Evolutionary conservation across 2,113 vertebrate species (phyloP).

Genomic region (Tyrannus savana): DNA sequence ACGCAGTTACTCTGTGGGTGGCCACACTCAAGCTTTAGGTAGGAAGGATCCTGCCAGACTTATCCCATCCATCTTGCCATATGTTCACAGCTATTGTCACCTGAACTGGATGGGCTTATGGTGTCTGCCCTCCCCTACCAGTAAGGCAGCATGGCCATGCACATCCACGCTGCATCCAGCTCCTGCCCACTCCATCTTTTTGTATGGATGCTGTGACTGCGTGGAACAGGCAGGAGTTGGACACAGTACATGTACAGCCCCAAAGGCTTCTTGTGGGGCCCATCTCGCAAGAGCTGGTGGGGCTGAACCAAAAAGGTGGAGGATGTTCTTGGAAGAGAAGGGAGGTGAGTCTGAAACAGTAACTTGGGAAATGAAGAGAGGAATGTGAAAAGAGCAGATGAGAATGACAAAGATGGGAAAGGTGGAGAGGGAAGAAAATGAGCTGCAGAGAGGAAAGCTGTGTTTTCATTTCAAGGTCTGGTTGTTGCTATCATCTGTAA

Average conservation of each 20-base stretch:
- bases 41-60: background rate
- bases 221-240: background rate
- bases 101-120: background rate
- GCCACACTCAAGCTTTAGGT: background rate
- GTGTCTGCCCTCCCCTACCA: background rate
- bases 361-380: background rate
- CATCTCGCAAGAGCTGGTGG: background rate
- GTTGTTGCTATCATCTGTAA: background rate
- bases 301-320: background rate
- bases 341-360: background rate
- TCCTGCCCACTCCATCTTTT: background rate
- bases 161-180: accelerated
- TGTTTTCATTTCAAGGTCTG: background rate
- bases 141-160: background rate
- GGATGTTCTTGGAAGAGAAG: background rate
- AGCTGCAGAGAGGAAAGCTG: background rate
- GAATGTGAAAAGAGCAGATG: background rate
- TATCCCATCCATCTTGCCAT: background rate
- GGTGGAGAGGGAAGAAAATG: background rate
- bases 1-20: background rate
- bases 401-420: background rate
- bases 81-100: background rate
- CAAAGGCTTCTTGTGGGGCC: background rate
- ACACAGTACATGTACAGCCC: background rate
- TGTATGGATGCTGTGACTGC: background rate